Evolutionary conservation across 2,113 vertebrate species (phyloP).

Genomic region (Thymallus thymallus): DNA sequence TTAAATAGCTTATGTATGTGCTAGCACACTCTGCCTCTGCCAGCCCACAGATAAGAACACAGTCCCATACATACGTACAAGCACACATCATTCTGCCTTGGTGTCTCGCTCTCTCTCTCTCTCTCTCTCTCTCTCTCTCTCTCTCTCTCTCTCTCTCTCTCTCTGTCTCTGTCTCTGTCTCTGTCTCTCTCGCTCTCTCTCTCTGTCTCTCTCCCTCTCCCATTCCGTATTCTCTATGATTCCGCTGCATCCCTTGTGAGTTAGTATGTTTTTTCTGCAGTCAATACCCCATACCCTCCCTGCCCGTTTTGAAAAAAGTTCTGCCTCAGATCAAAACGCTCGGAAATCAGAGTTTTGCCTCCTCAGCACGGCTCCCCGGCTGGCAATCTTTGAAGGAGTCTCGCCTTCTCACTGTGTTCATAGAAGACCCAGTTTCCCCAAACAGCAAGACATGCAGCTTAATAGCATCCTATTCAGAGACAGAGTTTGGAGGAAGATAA

Average conservation of each 20-base stretch:
- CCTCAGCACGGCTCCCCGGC: constrained; percentile 19
- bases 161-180: constrained; percentile 6
- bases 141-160: background rate
- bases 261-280: constrained; percentile 60
- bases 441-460: constrained; percentile 58
- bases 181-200: background rate
- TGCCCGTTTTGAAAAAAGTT: constrained; percentile 54
- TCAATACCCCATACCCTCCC: constrained; percentile 56
- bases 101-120: too few species aligned
- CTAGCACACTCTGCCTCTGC: background rate
- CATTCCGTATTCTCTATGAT: constrained; percentile 56
- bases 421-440: constrained; percentile 40
- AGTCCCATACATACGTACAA: background rate
- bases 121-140: background rate
- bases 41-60: background rate
- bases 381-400: constrained; percentile 71
- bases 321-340: constrained; percentile 66
- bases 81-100: too few species aligned
- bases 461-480: constrained; percentile 56
- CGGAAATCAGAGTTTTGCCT: constrained; percentile 59
- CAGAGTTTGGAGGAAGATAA: constrained; percentile 54
- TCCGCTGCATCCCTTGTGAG: constrained; percentile 38
- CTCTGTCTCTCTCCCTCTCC: too few species aligned
- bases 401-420: constrained; percentile 57
- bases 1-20: constrained; percentile 43